These are phyloP conservation scores for Otus sunia DNA, from an alignment of 2,113 vertebrate species.

Conservation along the genomic window DNA sequence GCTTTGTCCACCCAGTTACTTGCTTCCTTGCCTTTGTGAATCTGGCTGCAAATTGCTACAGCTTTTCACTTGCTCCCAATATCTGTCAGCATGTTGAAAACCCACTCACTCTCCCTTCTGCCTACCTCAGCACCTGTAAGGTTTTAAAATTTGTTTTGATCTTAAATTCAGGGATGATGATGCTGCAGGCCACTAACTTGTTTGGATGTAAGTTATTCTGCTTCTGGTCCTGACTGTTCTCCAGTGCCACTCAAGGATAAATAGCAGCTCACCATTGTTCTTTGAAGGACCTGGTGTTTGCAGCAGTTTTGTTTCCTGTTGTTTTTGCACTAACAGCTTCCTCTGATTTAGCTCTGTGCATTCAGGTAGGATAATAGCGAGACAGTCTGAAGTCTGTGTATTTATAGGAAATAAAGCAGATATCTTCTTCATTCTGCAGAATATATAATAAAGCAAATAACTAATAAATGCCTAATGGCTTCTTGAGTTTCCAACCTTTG, in stretches of 20 bases:
- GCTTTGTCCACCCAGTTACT: background rate
- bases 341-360: background rate
- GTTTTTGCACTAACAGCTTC: background rate
- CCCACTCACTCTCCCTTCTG: background rate
- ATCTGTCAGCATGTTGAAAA: background rate
- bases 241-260: background rate
- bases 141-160: background rate
- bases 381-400: background rate
- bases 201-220: background rate
- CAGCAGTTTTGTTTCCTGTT: background rate
- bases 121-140: background rate
- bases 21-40: background rate
- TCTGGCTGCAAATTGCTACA: background rate
- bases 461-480: background rate
- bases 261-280: background rate
- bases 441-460: background rate
- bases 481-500: background rate
- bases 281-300: background rate
- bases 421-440: background rate
- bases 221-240: background rate
- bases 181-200: background rate
- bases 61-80: background rate
- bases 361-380: background rate
- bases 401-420: slow-evolving; percentile 3
- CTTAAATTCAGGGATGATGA: background rate